A percentile compares a stretch with the other conserved stretches of the same genome.
Evolutionary conservation across 2,113 vertebrate genomes (phyloP).

Genomic region (Lota lota): DNA sequence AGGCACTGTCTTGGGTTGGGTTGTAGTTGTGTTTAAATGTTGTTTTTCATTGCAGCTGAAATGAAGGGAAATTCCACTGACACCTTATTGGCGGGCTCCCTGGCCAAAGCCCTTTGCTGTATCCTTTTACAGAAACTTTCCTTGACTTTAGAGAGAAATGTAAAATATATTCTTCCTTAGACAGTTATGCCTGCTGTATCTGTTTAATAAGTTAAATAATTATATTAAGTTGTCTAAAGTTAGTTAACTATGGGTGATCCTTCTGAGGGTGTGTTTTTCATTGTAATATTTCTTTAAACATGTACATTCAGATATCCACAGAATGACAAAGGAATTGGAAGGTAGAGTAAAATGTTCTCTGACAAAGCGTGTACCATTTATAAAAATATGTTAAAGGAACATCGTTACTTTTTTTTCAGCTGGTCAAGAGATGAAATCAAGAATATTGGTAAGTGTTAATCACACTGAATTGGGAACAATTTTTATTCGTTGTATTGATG

Average conservation of each 20-base stretch:
- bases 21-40: neutral
- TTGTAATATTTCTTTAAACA: conserved; percentile 54
- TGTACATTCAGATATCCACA: conserved; percentile 82
- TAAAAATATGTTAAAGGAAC: neutral
- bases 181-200: no score
- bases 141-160: no score
- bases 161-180: no score
- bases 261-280: neutral
- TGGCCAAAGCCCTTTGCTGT: conserved; percentile 98
- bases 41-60: conserved; percentile 74
- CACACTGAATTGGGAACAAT: neutral
- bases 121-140: conserved; percentile 78
- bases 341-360: conserved; percentile 64
- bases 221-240: no score
- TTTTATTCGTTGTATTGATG: neutral
- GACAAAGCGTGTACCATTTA: neutral
- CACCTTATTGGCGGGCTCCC: conserved; percentile 87
- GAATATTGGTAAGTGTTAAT: conserved; percentile 85
- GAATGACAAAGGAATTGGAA: conserved; percentile 84
- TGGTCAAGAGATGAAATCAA: conserved; percentile 90
- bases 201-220: no score
- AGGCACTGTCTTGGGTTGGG: neutral
- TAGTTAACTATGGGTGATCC: neutral
- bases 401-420: conserved; percentile 60
- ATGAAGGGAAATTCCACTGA: conserved; percentile 88